Evolutionary conservation across 2,113 vertebrate genomes (phyloP).

Genomic region (Stegastes partitus): DNA sequence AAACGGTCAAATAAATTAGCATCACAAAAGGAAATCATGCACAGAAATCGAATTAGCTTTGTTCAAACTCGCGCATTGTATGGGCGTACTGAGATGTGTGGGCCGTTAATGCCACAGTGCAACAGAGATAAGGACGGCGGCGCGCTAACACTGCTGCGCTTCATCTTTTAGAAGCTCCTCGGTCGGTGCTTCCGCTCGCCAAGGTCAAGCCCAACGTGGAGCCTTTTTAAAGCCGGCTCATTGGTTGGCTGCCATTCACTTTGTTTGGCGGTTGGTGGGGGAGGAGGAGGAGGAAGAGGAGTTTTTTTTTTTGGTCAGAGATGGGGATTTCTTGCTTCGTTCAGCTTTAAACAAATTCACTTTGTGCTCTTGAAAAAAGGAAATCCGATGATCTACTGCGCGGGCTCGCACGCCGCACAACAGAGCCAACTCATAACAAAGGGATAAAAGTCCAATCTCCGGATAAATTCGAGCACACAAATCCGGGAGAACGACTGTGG

Average conservation of each 20-base stretch:
- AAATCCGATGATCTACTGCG: slow-evolving; percentile 57
- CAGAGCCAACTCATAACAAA: slow-evolving; percentile 59
- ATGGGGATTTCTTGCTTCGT: slow-evolving; percentile 43
- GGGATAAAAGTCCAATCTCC: slow-evolving; percentile 56
- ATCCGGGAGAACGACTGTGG: slow-evolving; percentile 44
- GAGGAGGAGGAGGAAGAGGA: slow-evolving; percentile 25
- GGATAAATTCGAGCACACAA: slow-evolving; percentile 45
- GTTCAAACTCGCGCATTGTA: too few species aligned
- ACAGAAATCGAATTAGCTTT: too few species aligned
- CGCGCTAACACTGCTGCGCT: neutral
- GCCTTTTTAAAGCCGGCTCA: slow-evolving; percentile 21
- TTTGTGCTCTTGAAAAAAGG: slow-evolving; percentile 62
- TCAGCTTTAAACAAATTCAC: slow-evolving; percentile 64
- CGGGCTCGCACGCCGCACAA: slow-evolving; percentile 34
- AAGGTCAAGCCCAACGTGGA: slow-evolving; percentile 34
- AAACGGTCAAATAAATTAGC: neutral
- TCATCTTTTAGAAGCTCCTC: neutral
- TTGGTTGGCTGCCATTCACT: slow-evolving; percentile 46
- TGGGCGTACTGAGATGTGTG: too few species aligned
- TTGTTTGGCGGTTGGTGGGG: slow-evolving; percentile 31
- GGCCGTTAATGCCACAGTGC: too few species aligned
- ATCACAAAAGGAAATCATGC: neutral
- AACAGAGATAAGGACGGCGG: neutral
- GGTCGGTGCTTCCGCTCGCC: slow-evolving; percentile 13
- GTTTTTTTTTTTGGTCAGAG: slow-evolving; percentile 31